Conservation (phyloP, 2,888 invertebrate genomes). For the Trachelus troglodyta region DNA sequence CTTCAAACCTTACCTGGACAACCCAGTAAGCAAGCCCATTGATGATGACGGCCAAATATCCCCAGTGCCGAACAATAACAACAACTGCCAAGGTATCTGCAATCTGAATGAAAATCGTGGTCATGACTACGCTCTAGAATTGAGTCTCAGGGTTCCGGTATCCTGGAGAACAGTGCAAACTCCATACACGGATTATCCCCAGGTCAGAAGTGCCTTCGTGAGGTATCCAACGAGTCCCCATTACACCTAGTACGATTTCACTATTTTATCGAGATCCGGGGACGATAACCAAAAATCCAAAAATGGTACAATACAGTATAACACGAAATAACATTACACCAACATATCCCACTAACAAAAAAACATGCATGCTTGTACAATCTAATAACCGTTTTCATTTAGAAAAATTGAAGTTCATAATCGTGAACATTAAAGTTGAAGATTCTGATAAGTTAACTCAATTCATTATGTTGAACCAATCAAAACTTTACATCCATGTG, state of each 20-base stretch:
- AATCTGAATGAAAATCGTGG: conserved; percentile 52
- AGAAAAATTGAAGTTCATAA: neutral
- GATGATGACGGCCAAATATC: conserved; percentile 23
- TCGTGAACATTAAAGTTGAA: neutral
- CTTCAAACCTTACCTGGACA: conserved; percentile 82
- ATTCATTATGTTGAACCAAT: neutral
- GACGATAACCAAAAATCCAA: neutral
- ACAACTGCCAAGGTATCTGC: conserved; percentile 53
- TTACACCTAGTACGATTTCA: conserved; percentile 38
- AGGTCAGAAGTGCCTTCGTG: conserved; percentile 57
- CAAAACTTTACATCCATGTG: neutral
- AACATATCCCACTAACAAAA: neutral
- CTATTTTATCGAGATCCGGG: conserved; percentile 12
- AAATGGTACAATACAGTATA: neutral
- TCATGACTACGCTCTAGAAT: conserved; percentile 50
- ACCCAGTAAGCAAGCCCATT: conserved; percentile 70
- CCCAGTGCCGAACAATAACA: conserved; percentile 37
- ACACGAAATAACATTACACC: neutral
- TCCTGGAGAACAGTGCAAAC: conserved; percentile 45
- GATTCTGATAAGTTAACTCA: neutral
- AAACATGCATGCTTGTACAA: neutral
- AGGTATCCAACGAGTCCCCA: conserved; percentile 58
- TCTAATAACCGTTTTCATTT: neutral
- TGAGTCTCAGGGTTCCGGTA: conserved; percentile 55
- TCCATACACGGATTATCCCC: conserved; percentile 43